Evolutionary conservation across 2,113 vertebrate species (phyloP).

Genomic region (Sigmodon hispidus): DNA sequence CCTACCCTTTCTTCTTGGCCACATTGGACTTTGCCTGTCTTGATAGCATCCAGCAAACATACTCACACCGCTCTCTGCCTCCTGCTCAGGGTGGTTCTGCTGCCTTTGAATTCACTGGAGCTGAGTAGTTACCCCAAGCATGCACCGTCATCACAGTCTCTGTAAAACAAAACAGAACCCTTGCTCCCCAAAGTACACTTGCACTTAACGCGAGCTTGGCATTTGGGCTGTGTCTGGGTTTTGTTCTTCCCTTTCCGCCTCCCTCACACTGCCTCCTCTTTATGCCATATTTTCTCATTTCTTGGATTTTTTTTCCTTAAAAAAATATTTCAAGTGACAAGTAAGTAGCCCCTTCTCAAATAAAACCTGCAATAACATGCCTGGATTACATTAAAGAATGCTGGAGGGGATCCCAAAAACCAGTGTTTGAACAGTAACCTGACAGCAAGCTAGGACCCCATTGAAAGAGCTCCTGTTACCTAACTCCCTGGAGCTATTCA

Average conservation of each 20-base stretch:
- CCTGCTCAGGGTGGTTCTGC: background rate
- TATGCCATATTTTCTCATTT: conserved; percentile 35
- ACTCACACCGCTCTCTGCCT: background rate
- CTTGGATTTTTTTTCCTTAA: conserved; percentile 15
- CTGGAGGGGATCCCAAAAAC: conserved; percentile 80
- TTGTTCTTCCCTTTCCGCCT: conserved; percentile 43
- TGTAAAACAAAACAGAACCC: conserved; percentile 63
- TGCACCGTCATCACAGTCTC: conserved; percentile 21
- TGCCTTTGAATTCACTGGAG: conserved; percentile 41
- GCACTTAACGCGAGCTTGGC: conserved; percentile 9
- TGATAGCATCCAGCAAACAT: background rate
- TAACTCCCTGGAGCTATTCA: conserved; percentile 82
- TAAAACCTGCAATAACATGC: conserved; percentile 75
- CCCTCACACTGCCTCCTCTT: background rate
- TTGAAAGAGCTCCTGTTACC: conserved; percentile 83
- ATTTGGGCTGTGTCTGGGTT: conserved; percentile 27
- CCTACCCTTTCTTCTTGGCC: background rate
- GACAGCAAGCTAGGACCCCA: conserved; percentile 82
- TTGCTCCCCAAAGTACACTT: background rate
- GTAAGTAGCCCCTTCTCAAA: conserved; percentile 75
- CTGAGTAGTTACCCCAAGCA: conserved; percentile 4
- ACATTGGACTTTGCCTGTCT: background rate
- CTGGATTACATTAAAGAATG: conserved; percentile 80
- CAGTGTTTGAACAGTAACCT: conserved; percentile 81
- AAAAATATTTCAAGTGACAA: conserved; percentile 77